These are phyloP conservation scores for Platanista minor DNA, from an alignment of 2,113 vertebrate species.

Conservation along the genomic window DNA sequence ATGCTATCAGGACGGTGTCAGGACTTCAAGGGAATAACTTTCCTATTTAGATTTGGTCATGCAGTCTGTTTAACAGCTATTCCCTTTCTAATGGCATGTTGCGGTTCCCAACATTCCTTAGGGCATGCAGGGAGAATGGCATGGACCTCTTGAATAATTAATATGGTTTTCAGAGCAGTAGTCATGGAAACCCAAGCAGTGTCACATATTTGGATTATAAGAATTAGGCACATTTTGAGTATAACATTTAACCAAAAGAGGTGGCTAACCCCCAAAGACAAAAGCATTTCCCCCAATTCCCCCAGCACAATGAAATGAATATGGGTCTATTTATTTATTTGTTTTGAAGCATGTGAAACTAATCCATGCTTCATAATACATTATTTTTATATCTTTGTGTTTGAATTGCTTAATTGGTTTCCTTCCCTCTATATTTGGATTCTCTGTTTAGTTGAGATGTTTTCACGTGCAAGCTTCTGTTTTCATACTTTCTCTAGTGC, in stretches of 20 bases:
- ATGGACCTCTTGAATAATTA: constrained; percentile 86
- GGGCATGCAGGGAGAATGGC: constrained; percentile 80
- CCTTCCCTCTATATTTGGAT: constrained; percentile 34
- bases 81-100: constrained; percentile 73
- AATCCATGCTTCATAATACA: neutral
- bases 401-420: constrained; percentile 46
- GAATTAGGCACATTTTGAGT: constrained; percentile 84
- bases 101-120: constrained; percentile 80
- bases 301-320: constrained; percentile 18
- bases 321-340: neutral
- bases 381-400: constrained; percentile 28
- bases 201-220: constrained; percentile 83
- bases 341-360: neutral
- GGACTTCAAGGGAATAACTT: constrained; percentile 70
- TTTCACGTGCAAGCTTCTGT: constrained; percentile 18
- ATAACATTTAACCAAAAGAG: constrained; percentile 78
- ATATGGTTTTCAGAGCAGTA: constrained; percentile 86
- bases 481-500: constrained; percentile 43
- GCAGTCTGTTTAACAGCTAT: constrained; percentile 79
- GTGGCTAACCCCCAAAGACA: constrained; percentile 51
- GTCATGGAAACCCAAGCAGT: constrained; percentile 85
- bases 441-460: constrained; percentile 59
- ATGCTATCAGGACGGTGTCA: constrained; percentile 60
- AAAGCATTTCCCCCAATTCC: constrained; percentile 5
- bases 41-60: constrained; percentile 69